Base-by-base conservation (phyloP, 2,797 vertebrate genomes). In the Heterohyrax brucei region DNA sequence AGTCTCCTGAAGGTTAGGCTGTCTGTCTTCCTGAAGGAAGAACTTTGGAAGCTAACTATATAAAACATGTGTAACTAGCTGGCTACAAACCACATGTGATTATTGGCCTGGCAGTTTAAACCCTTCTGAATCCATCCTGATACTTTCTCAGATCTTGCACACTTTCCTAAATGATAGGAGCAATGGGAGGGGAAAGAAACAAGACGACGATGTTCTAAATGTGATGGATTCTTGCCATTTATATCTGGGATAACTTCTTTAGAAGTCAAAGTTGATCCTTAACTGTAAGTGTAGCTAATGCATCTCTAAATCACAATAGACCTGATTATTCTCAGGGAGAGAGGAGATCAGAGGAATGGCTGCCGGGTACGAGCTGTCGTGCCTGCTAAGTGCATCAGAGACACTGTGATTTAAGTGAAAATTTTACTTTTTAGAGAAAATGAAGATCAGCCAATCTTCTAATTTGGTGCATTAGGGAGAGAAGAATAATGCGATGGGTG, bases 201-300 rank as follows among this genome's bases (percentile, higher is more conserved):
- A 2, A 82, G 78, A 59, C 83, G 5, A 62, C 9, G 16, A 73
- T n/a, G 53, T 10, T 93, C 75, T 88, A 80, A 93, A 87, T 64
- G 33, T 59, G 73, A 93, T 86, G 10, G 24, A 86, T 73, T 96
- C 85, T 94, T 56, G 82, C 28, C 24, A 68, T 81, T 84, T 94
- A 91, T 89, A 82, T 86, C 85, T 50, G 16, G 56, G 70, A 66
- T 85, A 83, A 88, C 70, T 89, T 92, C 50, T 68, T 48, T 48
- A 64, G 82, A 94, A 94, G 79, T 78, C 80, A 88, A 94, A 89
- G 92, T 89, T 96, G 95, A 95, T 97, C 84, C 94, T 95, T 72
- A 96, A 73, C 53, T 89, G 3, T 95, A 97, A 98, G 94, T 97
- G 91, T 77, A 81, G 89, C 44, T 97, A 97, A 97, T 94, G 94